Evolutionary conservation across 1,140 invertebrate genomes (phyloP).

Genomic region (Druon quercuslanigerum): DNA sequence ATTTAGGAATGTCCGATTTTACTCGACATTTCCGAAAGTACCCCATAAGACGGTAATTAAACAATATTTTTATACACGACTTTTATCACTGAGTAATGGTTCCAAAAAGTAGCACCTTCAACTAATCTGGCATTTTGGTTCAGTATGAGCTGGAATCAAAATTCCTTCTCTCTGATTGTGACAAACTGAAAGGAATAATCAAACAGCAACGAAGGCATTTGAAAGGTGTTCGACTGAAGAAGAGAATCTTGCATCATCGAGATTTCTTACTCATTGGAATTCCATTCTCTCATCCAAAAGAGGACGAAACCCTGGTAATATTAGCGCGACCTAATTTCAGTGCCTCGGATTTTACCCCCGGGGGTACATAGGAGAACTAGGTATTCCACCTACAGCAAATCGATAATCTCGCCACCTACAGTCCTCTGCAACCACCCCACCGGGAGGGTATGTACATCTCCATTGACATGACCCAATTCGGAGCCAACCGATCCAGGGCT

Average conservation of each 20-base stretch:
- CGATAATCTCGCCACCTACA: conserved; percentile 40
- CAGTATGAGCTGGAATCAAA: no score
- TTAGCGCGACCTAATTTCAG: conserved; percentile 52
- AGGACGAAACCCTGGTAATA: conserved; percentile 39
- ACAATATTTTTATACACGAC: no score
- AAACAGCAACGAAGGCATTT: no score
- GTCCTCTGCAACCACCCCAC: conserved; percentile 30
- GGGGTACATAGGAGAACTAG: conserved; percentile 25
- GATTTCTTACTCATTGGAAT: conserved; percentile 41
- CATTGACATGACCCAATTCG: conserved; percentile 22
- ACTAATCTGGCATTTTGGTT: no score
- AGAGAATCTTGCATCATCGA: conserved; percentile 18
- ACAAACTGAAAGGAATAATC: no score
- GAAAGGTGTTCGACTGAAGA: no score
- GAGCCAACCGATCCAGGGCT: conserved; percentile 27
- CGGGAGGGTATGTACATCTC: conserved; percentile 25
- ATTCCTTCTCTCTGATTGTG: no score
- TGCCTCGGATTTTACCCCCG: conserved; percentile 47
- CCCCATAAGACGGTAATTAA: no score
- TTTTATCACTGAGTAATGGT: no score
- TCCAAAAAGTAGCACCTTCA: no score
- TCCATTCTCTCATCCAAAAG: conserved; percentile 45
- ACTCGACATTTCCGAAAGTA: no score
- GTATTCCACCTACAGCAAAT: conserved; percentile 41
- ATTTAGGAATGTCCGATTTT: no score